Evolutionary conservation across 2,888 invertebrate species (phyloP).

Genomic region (Auanema freiburgensis): DNA sequence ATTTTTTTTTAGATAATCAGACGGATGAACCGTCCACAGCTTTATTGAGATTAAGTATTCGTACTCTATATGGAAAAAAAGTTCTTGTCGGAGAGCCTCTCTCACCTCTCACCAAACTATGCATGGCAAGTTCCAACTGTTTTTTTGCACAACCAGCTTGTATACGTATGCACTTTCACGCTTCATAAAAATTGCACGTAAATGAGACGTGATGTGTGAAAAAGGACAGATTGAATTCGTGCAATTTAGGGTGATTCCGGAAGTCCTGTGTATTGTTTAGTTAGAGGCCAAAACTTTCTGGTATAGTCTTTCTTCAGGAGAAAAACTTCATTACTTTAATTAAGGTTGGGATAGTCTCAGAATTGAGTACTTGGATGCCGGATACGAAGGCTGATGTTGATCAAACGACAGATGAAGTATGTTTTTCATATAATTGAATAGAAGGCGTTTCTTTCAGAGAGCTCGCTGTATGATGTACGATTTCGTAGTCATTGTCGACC

Average conservation of each 20-base stretch:
- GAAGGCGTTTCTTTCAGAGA: conserved; percentile 5
- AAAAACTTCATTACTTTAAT: conserved; percentile 7
- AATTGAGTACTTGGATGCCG: conserved; percentile 11
- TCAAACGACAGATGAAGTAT: conserved; percentile 8
- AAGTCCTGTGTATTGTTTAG: conserved; percentile 13
- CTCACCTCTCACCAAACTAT: not conserved
- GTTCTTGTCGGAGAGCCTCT: conserved; percentile 3
- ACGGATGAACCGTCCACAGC: conserved; percentile 6
- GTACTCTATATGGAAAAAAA: not conserved
- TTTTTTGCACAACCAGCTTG: not conserved
- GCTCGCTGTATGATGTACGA: conserved; percentile 8
- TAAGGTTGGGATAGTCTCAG: conserved; percentile 14
- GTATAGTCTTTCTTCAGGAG: not conserved
- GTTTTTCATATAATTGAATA: not conserved
- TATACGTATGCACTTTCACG: not conserved
- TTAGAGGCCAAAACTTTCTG: conserved; percentile 8
- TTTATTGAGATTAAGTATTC: conserved; percentile 1
- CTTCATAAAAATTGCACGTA: no score
- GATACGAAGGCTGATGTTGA: not conserved
- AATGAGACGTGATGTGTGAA: no score
- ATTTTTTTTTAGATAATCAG: conserved; percentile 5
- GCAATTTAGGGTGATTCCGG: conserved; percentile 13
- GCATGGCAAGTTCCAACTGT: conserved; percentile 3
- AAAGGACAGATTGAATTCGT: no score
- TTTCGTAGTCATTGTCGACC: not conserved